These are phyloP conservation scores for Drosophila bifasciata DNA, from an alignment of 1,140 invertebrate species.

Conservation along the genomic window DNA sequence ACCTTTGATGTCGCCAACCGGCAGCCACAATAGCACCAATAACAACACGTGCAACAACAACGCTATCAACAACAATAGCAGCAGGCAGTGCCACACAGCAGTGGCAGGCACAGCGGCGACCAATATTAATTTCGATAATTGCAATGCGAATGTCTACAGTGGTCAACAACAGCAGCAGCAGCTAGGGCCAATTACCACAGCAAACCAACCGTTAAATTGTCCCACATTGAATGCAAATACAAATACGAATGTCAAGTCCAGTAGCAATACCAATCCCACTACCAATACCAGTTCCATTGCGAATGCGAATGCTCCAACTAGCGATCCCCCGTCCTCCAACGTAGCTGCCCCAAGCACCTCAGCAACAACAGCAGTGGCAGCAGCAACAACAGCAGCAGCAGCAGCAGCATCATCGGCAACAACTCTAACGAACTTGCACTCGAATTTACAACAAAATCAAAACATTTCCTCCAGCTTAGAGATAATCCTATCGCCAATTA, in stretches of 20 bases:
- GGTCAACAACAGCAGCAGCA: slow-evolving; percentile 52
- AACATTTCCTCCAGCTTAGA: slow-evolving; percentile 84
- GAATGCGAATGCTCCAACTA: slow-evolving; percentile 38
- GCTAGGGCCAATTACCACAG: slow-evolving; percentile 67
- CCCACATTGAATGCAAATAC: slow-evolving; percentile 74
- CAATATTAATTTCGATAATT: slow-evolving; percentile 84
- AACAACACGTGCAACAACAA: slow-evolving; percentile 38
- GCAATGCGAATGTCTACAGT: slow-evolving; percentile 78
- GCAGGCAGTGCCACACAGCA: slow-evolving; percentile 20
- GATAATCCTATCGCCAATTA: slow-evolving; percentile 84
- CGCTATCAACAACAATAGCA: slow-evolving; percentile 43
- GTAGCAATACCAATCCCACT: slow-evolving; percentile 56
- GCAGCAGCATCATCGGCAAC: slow-evolving; percentile 36
- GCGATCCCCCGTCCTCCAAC: slow-evolving; percentile 28
- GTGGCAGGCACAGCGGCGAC: slow-evolving; percentile 32
- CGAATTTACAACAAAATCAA: slow-evolving; percentile 79
- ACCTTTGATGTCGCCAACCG: slow-evolving; percentile 74
- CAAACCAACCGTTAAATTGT: slow-evolving; percentile 76
- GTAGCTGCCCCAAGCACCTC: slow-evolving; percentile 30
- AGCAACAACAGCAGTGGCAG: slow-evolving; percentile 35
- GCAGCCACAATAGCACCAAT: slow-evolving; percentile 63
- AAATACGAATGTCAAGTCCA: slow-evolving; percentile 47
- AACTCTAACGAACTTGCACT: slow-evolving; percentile 59
- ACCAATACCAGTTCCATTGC: slow-evolving; percentile 45
- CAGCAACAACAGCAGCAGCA: slow-evolving; percentile 31